These are phyloP conservation scores for Danaus plexippus DNA, from an alignment of 1,140 invertebrate species.

Conservation along the genomic window DNA sequence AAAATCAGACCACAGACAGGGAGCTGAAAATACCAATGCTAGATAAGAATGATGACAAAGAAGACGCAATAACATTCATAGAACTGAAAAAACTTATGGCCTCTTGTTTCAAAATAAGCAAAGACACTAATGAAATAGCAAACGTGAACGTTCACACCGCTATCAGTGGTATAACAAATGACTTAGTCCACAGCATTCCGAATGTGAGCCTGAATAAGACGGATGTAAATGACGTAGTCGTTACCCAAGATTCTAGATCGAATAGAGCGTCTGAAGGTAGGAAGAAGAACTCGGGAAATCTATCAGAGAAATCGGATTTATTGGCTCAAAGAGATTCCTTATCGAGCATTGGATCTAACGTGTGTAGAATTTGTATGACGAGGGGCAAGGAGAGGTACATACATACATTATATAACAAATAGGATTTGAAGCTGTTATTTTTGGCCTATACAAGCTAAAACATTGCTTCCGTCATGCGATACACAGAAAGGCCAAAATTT, in stretches of 20 bases:
- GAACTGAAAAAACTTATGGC: slow-evolving; percentile 57
- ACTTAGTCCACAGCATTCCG: slow-evolving; percentile 25
- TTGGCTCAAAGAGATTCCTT: slow-evolving; percentile 49
- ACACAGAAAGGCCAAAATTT: no score
- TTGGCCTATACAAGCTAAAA: no score
- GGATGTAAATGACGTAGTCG: slow-evolving; percentile 37
- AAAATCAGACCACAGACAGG: slow-evolving; percentile 27
- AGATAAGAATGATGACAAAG: slow-evolving; percentile 28
- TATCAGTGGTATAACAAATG: slow-evolving; percentile 28
- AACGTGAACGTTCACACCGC: slow-evolving; percentile 30
- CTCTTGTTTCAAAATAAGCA: slow-evolving; percentile 49
- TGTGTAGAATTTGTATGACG: slow-evolving; percentile 68
- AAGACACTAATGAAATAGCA: slow-evolving; percentile 33
- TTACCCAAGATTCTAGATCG: slow-evolving; percentile 34
- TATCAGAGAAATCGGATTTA: slow-evolving; percentile 51
- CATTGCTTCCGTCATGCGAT: no score
- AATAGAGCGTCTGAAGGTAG: slow-evolving; percentile 29
- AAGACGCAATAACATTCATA: slow-evolving; percentile 39
- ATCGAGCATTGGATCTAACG: slow-evolving; percentile 64
- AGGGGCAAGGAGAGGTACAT: slow-evolving; percentile 54
- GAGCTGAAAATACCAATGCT: slow-evolving; percentile 48
- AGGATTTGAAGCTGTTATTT: no score
- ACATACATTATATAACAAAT: background rate
- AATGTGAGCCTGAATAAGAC: slow-evolving; percentile 26
- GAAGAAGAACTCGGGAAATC: slow-evolving; percentile 45